A percentile compares a stretch with the other conserved stretches of the same genome.
Conservation (phyloP, 1,140 invertebrate species). For the Plutomurus gul region DNA sequence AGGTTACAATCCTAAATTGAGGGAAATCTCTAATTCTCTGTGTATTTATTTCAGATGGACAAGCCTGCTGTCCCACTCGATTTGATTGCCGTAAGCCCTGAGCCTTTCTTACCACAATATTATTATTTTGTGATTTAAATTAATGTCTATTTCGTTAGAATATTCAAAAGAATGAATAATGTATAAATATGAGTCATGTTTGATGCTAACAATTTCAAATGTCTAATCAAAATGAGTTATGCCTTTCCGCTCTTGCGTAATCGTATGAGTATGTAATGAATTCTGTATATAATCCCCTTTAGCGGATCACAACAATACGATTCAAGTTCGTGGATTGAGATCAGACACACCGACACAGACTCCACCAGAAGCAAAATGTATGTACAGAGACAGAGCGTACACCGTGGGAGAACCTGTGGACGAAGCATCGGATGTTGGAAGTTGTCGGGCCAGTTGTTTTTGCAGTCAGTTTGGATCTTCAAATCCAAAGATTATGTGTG, state of each 20-base stretch:
- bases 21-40: no score
- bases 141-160: no score
- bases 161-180: no score
- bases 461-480: not conserved
- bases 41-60: no score
- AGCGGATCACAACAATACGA: not conserved
- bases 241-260: no score
- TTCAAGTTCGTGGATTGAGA: not conserved
- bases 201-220: no score
- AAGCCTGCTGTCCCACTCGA: conserved; percentile 54
- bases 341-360: not conserved
- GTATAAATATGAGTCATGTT: no score
- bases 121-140: no score
- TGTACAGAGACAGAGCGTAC: conserved; percentile 52
- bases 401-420: conserved; percentile 47
- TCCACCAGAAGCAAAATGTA: conserved; percentile 35
- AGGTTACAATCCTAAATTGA: no score
- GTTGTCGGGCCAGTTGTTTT: conserved; percentile 49
- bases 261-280: not conserved
- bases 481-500: conserved; percentile 47
- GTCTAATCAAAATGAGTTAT: no score
- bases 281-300: not conserved
- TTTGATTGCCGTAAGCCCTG: conserved; percentile 54
- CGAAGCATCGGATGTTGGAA: conserved; percentile 39
- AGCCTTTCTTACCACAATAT: not conserved